These are phyloP conservation scores for Zhuqinia jingwanae DNA, from an alignment of 2,888 invertebrate species.

Conservation along the genomic window DNA sequence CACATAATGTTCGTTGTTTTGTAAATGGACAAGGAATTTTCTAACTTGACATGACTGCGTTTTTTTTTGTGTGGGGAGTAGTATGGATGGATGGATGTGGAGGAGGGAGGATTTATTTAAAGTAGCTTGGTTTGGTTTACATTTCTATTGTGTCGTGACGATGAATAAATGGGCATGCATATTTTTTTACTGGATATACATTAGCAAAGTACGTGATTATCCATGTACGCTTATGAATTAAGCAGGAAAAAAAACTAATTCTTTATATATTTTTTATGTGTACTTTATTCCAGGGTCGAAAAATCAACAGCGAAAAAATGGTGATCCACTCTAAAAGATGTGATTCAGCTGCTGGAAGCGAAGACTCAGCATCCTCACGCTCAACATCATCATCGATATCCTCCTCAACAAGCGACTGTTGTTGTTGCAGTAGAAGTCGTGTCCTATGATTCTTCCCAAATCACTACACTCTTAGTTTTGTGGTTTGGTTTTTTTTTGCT, in stretches of 20 bases:
- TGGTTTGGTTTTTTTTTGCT: conserved; percentile 22
- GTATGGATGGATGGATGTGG: too few species aligned
- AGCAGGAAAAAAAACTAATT: not conserved
- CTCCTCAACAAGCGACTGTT: too few species aligned
- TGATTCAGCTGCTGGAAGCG: conserved; percentile 44
- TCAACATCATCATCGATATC: not conserved
- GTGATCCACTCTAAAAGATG: conserved; percentile 39
- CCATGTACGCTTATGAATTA: conserved; percentile 35
- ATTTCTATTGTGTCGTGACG: conserved; percentile 4
- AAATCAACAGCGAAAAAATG: not conserved
- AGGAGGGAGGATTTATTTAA: too few species aligned
- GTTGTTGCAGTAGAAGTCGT: conserved; percentile 2
- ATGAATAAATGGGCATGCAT: not conserved
- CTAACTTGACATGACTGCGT: too few species aligned
- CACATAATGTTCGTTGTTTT: too few species aligned
- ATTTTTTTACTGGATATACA: not conserved
- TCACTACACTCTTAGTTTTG: not conserved
- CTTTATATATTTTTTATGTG: conserved; percentile 20
- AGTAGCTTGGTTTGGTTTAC: too few species aligned
- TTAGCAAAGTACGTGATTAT: not conserved
- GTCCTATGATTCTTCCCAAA: conserved; percentile 33
- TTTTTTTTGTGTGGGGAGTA: too few species aligned
- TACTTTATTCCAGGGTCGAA: conserved; percentile 38
- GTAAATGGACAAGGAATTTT: too few species aligned
- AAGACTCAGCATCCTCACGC: not conserved